Base-by-base conservation (phyloP, 2,113 vertebrate species). In the Ceyx melanurus region DNA sequence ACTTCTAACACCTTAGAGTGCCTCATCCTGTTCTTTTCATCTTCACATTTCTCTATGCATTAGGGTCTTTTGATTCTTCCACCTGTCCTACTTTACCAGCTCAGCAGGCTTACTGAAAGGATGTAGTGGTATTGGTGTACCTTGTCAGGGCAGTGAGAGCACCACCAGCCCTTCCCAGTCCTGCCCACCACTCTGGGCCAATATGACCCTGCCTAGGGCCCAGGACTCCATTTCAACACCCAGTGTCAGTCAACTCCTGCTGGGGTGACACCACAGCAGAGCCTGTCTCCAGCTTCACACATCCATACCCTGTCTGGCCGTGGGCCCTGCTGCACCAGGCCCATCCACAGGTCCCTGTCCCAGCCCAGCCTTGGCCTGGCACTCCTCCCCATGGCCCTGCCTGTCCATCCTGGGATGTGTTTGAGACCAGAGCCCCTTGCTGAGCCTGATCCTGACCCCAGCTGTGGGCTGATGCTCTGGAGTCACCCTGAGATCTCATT, bases 321-420 rank as follows among this genome's bases (percentile, higher is more conserved):
- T 3, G 2, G 21, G 31, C 22, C 10, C 14, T 54, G 22, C 8
- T 3, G 5, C 82, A 18, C 11, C 57, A 56, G 18, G 11, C 21
- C 6, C 17, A 54, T 43, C 3, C 0, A 3, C 1, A 11, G 31
- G 11, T 33, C 14, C 10, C 17, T 0, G 1, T 15, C 19, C 26
- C 60, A 33, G 26, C 35, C 7, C 6, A 35, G 19, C 16, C 28
- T 51, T 56, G 31, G 14, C 18, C 42, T 12, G 4, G 4, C 2
- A 15, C 15, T 13, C 28, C 14, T 62, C 7, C 15, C 31, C 18
- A 14, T 1, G 3, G 23, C 29, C 14, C 35, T 37, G 15, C 19
- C 35, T 76, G 40, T 33, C n/a, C 18, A 5, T 29, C 16, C 42
- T 51, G 62, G 40, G 23, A 46, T 61, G 5, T 77, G 31, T 71